Evolutionary conservation across 92 coral and sea anemone genomes (phyloP), one percentile per base, ranked within the genome.

Genomic region (Parazoanthus darwini): DNA sequence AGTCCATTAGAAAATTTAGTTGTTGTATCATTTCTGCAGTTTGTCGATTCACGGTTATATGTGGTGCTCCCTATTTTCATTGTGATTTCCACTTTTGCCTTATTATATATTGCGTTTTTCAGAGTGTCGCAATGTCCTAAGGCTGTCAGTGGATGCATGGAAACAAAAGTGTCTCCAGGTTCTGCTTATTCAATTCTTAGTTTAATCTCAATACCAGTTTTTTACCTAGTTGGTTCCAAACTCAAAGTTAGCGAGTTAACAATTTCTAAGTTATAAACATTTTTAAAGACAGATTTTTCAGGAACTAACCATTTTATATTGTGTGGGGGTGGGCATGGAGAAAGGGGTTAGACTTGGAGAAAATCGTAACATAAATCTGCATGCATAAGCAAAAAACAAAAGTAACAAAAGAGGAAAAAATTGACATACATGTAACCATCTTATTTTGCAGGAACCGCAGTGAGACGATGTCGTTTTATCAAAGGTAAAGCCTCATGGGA

Each of bases 401-500:
- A 4, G 16, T 26, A 23, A 16, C 79, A 39, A 6, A 8, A 3
- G 15, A 4, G 16, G 26, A 23, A 16, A 85, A 39, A 6, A 8
- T 25, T 78, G 37, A 35, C 37, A 29, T 29, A 29, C 73, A 14
- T 22, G 26, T 51, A 37, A 23, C 37, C 20, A 23, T 29, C 33
- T 82, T 79, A 15, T 14, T 63, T 29, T 51, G 48, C 77, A 94
- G 98, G 98, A 18, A 89, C 72, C 72, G 91, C 96, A 11, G 73
- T 39, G 20, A 63, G 95, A 58, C 65, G 33, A 11, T 94, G 98
- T 65, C 56, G 74, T 54, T 51, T 66, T 15, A 88, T 48, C 63
- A 84, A 88, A 25, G 94, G 86, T 25, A 91, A 89, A 66, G 92
- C 93, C 76, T 54, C 87, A 0, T 97, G 99, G 99, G 77, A 87